Evolutionary conservation across 2,113 vertebrate genomes (phyloP).

Genomic region (Herpailurus yagouaroundi): DNA sequence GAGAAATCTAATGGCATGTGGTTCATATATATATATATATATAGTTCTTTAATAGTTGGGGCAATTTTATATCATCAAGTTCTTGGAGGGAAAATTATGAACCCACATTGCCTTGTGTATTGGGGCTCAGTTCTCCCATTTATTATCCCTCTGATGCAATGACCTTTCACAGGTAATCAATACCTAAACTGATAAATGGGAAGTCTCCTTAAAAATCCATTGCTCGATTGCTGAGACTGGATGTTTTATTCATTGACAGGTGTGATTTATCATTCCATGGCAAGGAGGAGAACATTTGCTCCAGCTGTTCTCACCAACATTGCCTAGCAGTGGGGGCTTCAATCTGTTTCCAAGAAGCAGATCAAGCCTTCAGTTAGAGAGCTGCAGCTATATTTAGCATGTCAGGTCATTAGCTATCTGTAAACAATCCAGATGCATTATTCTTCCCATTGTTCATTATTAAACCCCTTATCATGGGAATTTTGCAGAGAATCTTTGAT

Average conservation of each 20-base stretch:
- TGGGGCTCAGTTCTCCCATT: slow-evolving; percentile 71
- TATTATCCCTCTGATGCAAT: slow-evolving; percentile 77
- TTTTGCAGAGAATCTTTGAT: slow-evolving; percentile 58
- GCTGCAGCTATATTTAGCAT: slow-evolving; percentile 76
- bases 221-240: slow-evolving; percentile 78
- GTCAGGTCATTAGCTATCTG: slow-evolving; percentile 75
- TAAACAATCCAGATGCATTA: slow-evolving; percentile 79
- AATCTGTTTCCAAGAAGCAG: slow-evolving; percentile 71
- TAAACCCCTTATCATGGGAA: slow-evolving; percentile 73
- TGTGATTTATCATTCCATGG: slow-evolving; percentile 83
- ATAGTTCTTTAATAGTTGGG: slow-evolving; percentile 56
- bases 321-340: slow-evolving; percentile 23
- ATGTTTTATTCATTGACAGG: slow-evolving; percentile 81
- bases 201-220: slow-evolving; percentile 83
- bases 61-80: slow-evolving; percentile 56
- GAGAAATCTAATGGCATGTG: slow-evolving; percentile 24
- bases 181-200: slow-evolving; percentile 84
- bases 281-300: slow-evolving; percentile 75
- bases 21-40: neutral
- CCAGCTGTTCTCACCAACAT: slow-evolving; percentile 76
- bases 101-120: slow-evolving; percentile 47
- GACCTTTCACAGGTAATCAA: slow-evolving; percentile 83
- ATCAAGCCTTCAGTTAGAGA: slow-evolving; percentile 43
- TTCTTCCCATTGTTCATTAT: slow-evolving; percentile 79
- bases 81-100: slow-evolving; percentile 62